A percentile compares a stretch with the other conserved stretches of the same genome.
Conservation (phyloP, 2,797 vertebrate genomes). For the Enteromius radiatus region DNA sequence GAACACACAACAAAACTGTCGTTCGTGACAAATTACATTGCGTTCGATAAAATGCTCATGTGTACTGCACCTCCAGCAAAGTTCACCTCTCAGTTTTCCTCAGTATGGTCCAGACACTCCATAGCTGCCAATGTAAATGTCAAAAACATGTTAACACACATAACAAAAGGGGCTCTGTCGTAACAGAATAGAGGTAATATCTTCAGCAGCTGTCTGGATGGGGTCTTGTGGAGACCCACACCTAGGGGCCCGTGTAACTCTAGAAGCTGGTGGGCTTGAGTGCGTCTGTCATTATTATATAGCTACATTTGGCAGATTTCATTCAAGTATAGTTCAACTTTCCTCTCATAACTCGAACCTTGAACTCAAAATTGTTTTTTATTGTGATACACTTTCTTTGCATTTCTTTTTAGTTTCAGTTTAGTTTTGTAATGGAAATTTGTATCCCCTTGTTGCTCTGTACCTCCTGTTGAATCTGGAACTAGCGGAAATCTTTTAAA, state of each 20-base stretch:
- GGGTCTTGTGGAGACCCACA: conserved; percentile 17
- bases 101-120: not conserved
- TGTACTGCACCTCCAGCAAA: conserved; percentile 15
- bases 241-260: conserved; percentile 68
- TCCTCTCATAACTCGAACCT: not conserved
- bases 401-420: not conserved
- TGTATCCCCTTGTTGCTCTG: not conserved
- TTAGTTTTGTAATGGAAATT: not conserved
- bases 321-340: not conserved
- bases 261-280: conserved; percentile 54
- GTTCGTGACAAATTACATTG: not conserved
- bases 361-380: not conserved
- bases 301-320: conserved; percentile 10
- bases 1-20: conserved; percentile 8
- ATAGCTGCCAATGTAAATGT: conserved; percentile 19
- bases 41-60: not conserved
- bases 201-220: conserved; percentile 42
- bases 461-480: not conserved
- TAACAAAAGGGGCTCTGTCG: conserved; percentile 51
- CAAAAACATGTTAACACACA: conserved; percentile 32
- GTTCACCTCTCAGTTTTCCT: not conserved
- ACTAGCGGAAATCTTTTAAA: not conserved
- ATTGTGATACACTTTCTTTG: not conserved
- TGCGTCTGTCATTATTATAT: conserved; percentile 16
- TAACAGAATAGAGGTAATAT: conserved; percentile 35